A percentile compares a stretch with the other conserved stretches of the same genome.
Conservation (phyloP, 2,888 invertebrate genomes). For the Arctia plantaginis region DNA sequence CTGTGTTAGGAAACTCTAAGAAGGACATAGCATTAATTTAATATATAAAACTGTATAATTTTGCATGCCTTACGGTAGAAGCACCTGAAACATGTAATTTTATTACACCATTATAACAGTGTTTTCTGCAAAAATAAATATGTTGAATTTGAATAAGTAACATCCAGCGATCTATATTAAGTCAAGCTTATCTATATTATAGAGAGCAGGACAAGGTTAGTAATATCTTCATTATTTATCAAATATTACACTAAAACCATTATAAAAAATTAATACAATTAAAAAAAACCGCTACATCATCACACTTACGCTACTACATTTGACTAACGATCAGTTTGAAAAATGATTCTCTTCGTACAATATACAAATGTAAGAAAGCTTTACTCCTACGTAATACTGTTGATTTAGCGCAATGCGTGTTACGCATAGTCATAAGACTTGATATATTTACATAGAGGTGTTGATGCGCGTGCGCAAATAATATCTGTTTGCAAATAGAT, state of each 20-base stretch:
- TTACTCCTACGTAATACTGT: constrained; percentile 16
- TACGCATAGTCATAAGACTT: constrained; percentile 37
- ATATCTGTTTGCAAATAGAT: constrained; percentile 31
- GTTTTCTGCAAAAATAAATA: no score
- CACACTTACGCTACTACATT: constrained; percentile 21
- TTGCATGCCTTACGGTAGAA: no score
- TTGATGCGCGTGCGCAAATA: constrained; percentile 18
- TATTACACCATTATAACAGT: no score
- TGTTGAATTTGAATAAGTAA: no score
- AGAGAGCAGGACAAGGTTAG: no score
- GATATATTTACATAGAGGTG: constrained; percentile 44
- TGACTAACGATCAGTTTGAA: constrained; percentile 32
- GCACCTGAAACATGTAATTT: no score
- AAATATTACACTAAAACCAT: not conserved
- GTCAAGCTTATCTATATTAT: no score
- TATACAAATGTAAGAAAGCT: constrained; percentile 18
- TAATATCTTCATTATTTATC: not conserved
- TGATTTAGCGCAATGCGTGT: constrained; percentile 36
- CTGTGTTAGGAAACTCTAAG: no score
- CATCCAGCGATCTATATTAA: no score
- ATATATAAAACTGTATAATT: no score
- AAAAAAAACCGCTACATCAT: not conserved
- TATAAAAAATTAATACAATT: no score
- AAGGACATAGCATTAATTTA: no score
- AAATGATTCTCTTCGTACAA: constrained; percentile 27